phyloP scores from a whole-genome alignment of 2,797 vertebrate genomes.

The Hippocampus kuda region DNA sequence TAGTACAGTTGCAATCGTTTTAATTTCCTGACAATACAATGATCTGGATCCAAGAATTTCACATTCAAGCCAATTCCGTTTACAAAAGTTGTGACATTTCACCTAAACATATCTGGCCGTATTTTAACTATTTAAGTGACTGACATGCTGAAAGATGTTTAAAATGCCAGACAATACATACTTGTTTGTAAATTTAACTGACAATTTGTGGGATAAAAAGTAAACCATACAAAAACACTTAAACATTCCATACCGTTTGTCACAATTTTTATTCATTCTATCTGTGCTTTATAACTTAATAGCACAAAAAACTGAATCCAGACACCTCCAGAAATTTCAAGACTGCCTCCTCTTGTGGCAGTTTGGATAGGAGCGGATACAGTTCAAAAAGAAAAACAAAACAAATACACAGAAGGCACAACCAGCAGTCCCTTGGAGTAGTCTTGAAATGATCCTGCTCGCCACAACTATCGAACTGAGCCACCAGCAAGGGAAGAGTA shows the following conservation, averaged over 20 bases:
- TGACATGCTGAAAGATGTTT: not conserved
- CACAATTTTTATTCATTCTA: constrained; percentile 65
- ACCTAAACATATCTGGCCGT: not conserved
- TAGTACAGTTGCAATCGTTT: not conserved
- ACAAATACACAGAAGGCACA: constrained; percentile 60
- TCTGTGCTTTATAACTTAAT: constrained; percentile 70
- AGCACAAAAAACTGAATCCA: constrained; percentile 66
- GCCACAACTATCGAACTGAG: constrained; percentile 31
- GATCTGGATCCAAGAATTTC: not conserved
- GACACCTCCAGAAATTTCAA: constrained; percentile 60
- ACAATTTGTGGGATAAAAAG: not conserved
- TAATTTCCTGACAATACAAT: not conserved
- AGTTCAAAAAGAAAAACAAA: constrained; percentile 26
- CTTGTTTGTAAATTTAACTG: not conserved
- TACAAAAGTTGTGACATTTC: not conserved
- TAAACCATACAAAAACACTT: constrained; percentile 11
- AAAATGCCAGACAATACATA: no score
- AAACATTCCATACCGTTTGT: not conserved
- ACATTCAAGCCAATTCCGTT: no score
- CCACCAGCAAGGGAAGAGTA: constrained; percentile 27
- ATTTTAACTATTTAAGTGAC: not conserved
- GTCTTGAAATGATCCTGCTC: constrained; percentile 42
- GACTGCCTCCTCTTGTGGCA: constrained; percentile 52
- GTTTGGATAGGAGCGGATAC: constrained; percentile 37
- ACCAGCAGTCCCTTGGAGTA: constrained; percentile 51